Percentiles rank a stretch among this genome's conserved stretches.
phyloP scores from a whole-genome alignment of 2,113 vertebrate genomes.

The Urocitellus parryii region DNA sequence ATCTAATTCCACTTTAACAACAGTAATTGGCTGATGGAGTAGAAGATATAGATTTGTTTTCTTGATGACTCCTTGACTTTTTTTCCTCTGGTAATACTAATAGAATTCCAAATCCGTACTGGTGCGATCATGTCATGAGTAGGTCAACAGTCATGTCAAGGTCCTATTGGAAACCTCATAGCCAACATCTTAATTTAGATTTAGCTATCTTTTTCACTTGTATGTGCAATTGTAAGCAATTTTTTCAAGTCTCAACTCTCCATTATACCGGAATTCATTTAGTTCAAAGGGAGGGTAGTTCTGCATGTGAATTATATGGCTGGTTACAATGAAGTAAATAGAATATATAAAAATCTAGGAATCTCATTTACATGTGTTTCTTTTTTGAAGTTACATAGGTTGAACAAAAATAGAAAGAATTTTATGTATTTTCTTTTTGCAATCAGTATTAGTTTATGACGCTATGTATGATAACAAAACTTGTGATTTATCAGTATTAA shows the following conservation, averaged over 20 bases:
- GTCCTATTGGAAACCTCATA: conserved; percentile 99
- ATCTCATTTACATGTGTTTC: not conserved
- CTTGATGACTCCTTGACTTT: conserved; percentile 99
- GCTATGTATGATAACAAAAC: conserved; percentile 2
- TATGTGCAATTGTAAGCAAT: conserved; percentile 91
- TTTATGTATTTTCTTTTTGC: conserved; percentile 25
- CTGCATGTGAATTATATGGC: conserved; percentile 88
- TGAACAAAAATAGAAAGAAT: conserved; percentile 20
- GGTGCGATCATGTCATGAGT: conserved; percentile 98
- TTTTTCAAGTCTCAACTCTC: conserved; percentile 88
- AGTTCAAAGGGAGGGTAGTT: conserved; percentile 87
- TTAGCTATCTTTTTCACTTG: conserved; percentile 90
- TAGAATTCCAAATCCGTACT: conserved; percentile 99
- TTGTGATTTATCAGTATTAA: conserved; percentile 3
- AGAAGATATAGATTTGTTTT: conserved; percentile 99
- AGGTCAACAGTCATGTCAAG: conserved; percentile 99
- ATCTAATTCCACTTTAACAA: conserved; percentile 99
- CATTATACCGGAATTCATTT: conserved; percentile 90
- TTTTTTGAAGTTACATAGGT: conserved; percentile 18
- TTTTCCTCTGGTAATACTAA: conserved; percentile 98
- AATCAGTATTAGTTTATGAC: not conserved
- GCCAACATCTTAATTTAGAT: conserved; percentile 99
- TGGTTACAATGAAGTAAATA: conserved; percentile 76
- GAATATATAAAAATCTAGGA: conserved; percentile 68
- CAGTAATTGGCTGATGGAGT: conserved; percentile 99